Percentiles rank a stretch among this genome's conserved stretches.
Evolutionary conservation across 2,888 invertebrate species (phyloP).

Genomic region (Thymelicus lineola): DNA sequence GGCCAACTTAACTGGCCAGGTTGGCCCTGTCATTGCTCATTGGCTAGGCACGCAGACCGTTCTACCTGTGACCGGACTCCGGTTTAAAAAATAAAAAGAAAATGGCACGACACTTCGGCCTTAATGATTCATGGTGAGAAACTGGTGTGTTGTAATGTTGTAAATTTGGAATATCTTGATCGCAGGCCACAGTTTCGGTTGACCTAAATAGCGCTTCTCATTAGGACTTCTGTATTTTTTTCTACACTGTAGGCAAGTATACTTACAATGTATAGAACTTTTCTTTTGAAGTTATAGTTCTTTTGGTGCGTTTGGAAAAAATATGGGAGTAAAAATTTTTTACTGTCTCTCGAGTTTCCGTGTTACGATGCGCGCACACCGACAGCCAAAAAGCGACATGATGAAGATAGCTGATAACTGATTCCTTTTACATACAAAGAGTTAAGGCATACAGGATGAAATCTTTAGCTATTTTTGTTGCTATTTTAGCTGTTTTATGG

Average conservation of each 20-base stretch:
- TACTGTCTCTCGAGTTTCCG: too few species aligned
- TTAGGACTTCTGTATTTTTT: neutral
- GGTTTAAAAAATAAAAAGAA: slow-evolving; percentile 16
- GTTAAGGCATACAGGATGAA: too few species aligned
- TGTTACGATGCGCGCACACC: too few species aligned
- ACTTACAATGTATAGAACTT: too few species aligned
- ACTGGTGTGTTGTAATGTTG: slow-evolving; percentile 19
- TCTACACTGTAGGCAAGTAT: neutral
- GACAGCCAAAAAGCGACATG: too few species aligned
- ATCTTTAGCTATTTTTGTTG: too few species aligned
- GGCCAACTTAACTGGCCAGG: slow-evolving; percentile 45
- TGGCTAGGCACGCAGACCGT: slow-evolving; percentile 59
- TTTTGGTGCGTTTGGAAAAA: too few species aligned
- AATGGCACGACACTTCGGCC: slow-evolving; percentile 21
- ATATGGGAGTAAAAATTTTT: too few species aligned
- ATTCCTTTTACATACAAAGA: too few species aligned
- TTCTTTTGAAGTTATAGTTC: too few species aligned
- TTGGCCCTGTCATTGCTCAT: slow-evolving; percentile 63
- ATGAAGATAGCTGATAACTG: too few species aligned
- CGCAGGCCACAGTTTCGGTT: neutral
- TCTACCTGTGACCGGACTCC: slow-evolving; percentile 56
- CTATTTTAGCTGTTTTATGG: too few species aligned
- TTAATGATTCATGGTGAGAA: slow-evolving; percentile 26
- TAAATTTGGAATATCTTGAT: slow-evolving; percentile 22
- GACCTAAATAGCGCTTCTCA: slow-evolving; percentile 14